phyloP scores from a whole-genome alignment of 2,113 vertebrate genomes.

The Lagopus muta region DNA sequence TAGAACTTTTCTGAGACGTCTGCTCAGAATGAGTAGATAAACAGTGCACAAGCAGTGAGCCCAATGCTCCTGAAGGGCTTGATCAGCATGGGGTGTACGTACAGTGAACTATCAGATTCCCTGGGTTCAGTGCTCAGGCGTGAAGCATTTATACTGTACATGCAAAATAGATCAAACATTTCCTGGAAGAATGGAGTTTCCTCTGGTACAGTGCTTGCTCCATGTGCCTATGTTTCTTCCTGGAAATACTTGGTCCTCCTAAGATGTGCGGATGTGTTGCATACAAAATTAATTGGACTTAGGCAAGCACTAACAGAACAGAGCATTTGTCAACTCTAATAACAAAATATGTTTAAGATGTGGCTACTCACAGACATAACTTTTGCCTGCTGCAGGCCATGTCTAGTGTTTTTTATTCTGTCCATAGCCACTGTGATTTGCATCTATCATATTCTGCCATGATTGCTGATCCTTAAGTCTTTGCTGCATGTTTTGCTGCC shows the following conservation, averaged over 20 bases:
- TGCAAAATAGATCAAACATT: neutral
- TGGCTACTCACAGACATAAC: neutral
- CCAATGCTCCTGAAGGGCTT: neutral
- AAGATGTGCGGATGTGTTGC: accelerated
- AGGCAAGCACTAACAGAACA: neutral
- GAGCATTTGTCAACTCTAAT: neutral
- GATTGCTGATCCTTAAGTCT: neutral
- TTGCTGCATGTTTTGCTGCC: neutral
- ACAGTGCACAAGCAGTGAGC: neutral
- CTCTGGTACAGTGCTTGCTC: neutral
- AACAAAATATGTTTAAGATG: neutral
- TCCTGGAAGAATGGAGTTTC: neutral
- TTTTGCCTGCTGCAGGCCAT: neutral
- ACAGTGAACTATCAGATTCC: neutral
- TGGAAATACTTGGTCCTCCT: neutral
- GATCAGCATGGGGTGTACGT: neutral
- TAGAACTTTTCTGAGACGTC: neutral
- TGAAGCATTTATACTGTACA: neutral
- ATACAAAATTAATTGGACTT: neutral
- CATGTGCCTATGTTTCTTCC: accelerated
- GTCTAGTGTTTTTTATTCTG: neutral
- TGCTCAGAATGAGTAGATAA: neutral
- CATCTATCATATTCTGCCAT: neutral
- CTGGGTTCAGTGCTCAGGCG: neutral
- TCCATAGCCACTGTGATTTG: neutral